Evolutionary conservation across 1,140 invertebrate genomes (phyloP), one percentile per base, ranked within the genome.

Genomic region (Zeugodacus cucurbitae): DNA sequence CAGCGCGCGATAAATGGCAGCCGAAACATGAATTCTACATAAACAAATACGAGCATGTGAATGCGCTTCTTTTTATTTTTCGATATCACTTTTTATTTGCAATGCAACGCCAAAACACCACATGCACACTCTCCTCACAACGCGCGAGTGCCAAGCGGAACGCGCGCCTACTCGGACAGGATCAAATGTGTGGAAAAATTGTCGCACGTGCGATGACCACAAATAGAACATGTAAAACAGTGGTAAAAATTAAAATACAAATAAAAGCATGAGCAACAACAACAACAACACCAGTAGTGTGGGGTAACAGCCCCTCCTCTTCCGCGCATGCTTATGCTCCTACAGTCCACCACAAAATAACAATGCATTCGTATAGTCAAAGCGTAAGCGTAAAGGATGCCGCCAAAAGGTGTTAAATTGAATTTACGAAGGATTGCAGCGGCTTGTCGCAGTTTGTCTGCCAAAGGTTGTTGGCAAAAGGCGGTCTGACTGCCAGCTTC

Each of bases 391-490:
- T 20, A 86, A 86, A 86, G 85, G 54, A 59, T 86, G 58, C 86
- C 86, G 86, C 86, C 86, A 87, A 87, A 74, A 92, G 91, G 91
- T 92, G 91, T 92, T 92, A 92, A 92, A 92, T 92, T 92, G 91
- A 92, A 92, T 91, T 92, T 91, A 92, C 91, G 91, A 92, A 91
- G 67, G 41, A 78, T 74, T 74, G 91, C 91, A 59, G 29, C 26
- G 26, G 86, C 64, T 87, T 62, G 88, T 67, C 78, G 82, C 64
- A 74, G 87, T 58, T 87, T 54, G 58, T 32, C 86, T 74, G 86
- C 74, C 86, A 86, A 62, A 62, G 26, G 58, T n/a, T 59, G 74
- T 74, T 87, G 57, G 32, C 58, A 85, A 54, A 54, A 17, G 70
- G n/a, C n/a, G n/a, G n/a, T n/a, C 88, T 57, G 74, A 44, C 58